Conservation (phyloP, 2,113 vertebrate genomes). For the Microtus richardsoni region DNA sequence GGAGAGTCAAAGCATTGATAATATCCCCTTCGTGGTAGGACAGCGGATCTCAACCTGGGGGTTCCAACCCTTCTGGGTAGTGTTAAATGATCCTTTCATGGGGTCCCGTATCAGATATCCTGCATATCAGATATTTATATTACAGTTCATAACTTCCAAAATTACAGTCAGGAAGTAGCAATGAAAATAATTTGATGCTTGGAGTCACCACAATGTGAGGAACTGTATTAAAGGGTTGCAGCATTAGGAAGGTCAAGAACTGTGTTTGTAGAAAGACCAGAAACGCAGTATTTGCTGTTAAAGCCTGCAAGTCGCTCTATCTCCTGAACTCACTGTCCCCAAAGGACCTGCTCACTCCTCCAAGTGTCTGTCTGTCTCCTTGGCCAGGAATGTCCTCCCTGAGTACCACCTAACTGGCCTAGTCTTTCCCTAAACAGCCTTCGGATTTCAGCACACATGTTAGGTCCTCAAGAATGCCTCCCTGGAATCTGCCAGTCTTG, state of each 20-base stretch:
- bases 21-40: background rate
- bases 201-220: background rate
- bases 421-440: background rate
- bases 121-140: background rate
- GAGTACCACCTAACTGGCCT: background rate
- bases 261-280: background rate
- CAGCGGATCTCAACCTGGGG: background rate
- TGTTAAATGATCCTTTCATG: background rate
- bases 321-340: background rate
- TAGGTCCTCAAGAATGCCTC: background rate
- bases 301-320: no score
- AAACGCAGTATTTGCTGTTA: background rate
- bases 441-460: background rate
- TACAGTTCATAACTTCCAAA: background rate
- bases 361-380: background rate
- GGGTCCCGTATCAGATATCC: background rate
- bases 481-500: background rate
- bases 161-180: background rate
- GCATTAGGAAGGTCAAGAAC: background rate
- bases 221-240: background rate
- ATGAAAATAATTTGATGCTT: background rate
- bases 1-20: background rate
- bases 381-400: background rate
- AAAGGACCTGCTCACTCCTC: background rate
- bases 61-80: background rate